Percentiles rank a stretch among this genome's conserved stretches.
These are phyloP conservation scores for Esox niger DNA, from an alignment of 2,113 vertebrate genomes.

Conservation along the genomic window DNA sequence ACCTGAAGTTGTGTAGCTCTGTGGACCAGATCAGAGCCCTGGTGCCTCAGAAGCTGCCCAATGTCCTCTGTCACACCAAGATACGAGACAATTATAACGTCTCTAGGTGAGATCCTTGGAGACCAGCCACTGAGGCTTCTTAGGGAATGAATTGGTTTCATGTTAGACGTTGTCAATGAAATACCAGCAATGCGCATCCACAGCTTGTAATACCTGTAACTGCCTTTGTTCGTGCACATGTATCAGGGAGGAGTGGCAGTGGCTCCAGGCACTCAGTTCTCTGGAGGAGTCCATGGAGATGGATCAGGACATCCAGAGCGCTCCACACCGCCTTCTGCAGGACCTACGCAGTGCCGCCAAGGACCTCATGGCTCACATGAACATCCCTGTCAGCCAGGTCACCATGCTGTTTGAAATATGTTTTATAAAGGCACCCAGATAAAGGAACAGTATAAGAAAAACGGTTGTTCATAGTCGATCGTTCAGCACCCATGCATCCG, in stretches of 20 bases:
- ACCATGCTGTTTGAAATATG: too few species aligned
- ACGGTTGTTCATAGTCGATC: too few species aligned
- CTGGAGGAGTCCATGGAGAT: slow-evolving; percentile 70
- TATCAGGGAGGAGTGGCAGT: slow-evolving; percentile 88
- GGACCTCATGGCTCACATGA: slow-evolving; percentile 81
- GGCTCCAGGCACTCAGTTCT: slow-evolving; percentile 79
- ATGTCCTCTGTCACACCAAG: slow-evolving; percentile 86
- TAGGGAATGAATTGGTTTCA: too few species aligned
- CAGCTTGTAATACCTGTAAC: slow-evolving; percentile 3
- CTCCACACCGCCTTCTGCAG: slow-evolving; percentile 77
- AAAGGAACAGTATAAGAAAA: too few species aligned
- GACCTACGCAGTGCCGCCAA: slow-evolving; percentile 80
- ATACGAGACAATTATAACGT: slow-evolving; percentile 85
- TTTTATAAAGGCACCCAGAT: too few species aligned
- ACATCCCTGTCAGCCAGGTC: slow-evolving; percentile 83
- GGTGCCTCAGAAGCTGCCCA: slow-evolving; percentile 85
- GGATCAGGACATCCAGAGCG: slow-evolving; percentile 69
- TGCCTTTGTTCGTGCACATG: slow-evolving; percentile 1
- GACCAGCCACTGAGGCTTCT: too few species aligned
- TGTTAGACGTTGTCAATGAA: not conserved
- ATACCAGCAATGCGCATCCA: too few species aligned
- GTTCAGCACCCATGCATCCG: slow-evolving; percentile 2
- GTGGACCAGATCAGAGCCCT: slow-evolving; percentile 89
- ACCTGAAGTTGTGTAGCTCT: slow-evolving; percentile 87
- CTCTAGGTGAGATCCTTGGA: slow-evolving; percentile 73